Percentiles rank a stretch among this genome's conserved stretches.
phyloP scores from a whole-genome alignment of 2,113 vertebrate species.

The Pelmatolapia mariae region DNA sequence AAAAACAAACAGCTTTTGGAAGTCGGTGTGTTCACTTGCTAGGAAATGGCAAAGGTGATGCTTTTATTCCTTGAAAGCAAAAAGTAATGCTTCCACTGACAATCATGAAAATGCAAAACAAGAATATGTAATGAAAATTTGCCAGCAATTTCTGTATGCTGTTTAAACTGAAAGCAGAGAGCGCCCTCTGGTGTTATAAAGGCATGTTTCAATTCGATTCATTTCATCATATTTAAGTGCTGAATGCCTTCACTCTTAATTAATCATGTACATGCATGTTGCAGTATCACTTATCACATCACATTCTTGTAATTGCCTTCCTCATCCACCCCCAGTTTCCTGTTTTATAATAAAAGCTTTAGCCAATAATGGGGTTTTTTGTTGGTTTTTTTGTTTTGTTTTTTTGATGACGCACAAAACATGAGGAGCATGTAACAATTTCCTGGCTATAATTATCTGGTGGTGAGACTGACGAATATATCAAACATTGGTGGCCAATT shows the following conservation, averaged over 20 bases:
- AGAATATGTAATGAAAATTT: neutral
- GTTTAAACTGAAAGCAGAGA: neutral
- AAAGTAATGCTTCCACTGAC: neutral
- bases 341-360: neutral
- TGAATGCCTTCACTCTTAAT: neutral
- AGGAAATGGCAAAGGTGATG: neutral
- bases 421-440: neutral
- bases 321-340: neutral
- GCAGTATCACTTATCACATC: neutral
- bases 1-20: neutral
- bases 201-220: neutral
- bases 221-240: neutral
- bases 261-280: neutral
- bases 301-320: neutral
- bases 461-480: neutral
- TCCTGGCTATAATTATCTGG: neutral
- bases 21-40: neutral
- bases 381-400: neutral
- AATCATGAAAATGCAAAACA: neutral
- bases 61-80: neutral
- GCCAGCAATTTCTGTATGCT: neutral
- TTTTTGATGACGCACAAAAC: neutral
- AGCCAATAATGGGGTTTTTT: accelerated
- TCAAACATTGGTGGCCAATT: neutral
- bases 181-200: constrained; percentile 36